These are phyloP conservation scores for Cyclophora albipunctata DNA, from an alignment of 2,888 invertebrate genomes.

Conservation along the genomic window DNA sequence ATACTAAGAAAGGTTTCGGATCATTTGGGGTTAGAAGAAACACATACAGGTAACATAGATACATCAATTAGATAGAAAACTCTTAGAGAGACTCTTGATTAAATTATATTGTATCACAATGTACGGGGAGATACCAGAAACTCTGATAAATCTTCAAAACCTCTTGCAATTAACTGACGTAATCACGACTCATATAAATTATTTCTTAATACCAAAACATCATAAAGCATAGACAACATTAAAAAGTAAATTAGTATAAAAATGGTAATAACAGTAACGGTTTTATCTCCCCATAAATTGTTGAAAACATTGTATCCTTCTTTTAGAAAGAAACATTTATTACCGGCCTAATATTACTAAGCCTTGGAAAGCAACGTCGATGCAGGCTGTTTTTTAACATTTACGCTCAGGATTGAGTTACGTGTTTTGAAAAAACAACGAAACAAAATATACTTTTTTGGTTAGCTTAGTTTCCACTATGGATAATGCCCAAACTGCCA, in stretches of 20 bases:
- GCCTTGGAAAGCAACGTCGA: slow-evolving; percentile 71
- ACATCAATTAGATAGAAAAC: slow-evolving; percentile 60
- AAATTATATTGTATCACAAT: slow-evolving; percentile 39
- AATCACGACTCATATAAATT: too few relatives aligned
- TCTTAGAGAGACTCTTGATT: slow-evolving; percentile 39
- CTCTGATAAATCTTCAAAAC: neutral
- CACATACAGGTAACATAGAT: slow-evolving; percentile 60
- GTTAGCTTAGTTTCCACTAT: too few relatives aligned
- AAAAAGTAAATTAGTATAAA: too few relatives aligned
- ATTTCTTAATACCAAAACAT: too few relatives aligned
- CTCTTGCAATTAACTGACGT: too few relatives aligned
- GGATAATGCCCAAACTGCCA: too few relatives aligned
- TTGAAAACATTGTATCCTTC: slow-evolving; percentile 45
- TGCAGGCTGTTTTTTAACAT: slow-evolving; percentile 68
- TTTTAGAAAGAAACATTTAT: slow-evolving; percentile 70
- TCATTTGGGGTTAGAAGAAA: slow-evolving; percentile 50
- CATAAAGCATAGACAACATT: too few relatives aligned
- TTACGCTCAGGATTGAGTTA: slow-evolving; percentile 20
- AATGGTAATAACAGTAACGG: too few relatives aligned
- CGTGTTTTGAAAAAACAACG: too few relatives aligned
- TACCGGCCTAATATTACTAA: slow-evolving; percentile 74
- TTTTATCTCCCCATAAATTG: slow-evolving; percentile 41
- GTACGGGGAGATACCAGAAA: slow-evolving; percentile 28
- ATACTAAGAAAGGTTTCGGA: slow-evolving; percentile 48
- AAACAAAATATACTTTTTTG: too few relatives aligned